Conservation (phyloP, 2,113 vertebrate species). For the Dissostichus mawsoni region DNA sequence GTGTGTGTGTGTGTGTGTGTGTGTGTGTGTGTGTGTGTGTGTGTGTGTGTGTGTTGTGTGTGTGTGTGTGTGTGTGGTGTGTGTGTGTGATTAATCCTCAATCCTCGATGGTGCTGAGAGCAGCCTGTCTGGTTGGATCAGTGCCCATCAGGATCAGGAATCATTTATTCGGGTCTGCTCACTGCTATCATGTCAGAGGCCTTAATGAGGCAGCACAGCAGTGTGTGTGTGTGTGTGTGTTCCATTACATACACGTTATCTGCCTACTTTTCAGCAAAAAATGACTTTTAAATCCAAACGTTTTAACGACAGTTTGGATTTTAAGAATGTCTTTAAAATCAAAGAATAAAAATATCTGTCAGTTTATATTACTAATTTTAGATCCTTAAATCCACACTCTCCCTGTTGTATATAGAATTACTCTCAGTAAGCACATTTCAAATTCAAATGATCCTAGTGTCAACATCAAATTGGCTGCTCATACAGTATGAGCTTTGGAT, state of each 20-base stretch:
- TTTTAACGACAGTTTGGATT: slow-evolving; percentile 17
- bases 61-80: slow-evolving; percentile 10
- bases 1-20: slow-evolving; percentile 28
- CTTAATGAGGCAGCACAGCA: slow-evolving; percentile 63
- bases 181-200: slow-evolving; percentile 55
- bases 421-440: not conserved
- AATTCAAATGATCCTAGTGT: not conserved
- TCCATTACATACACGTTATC: slow-evolving; percentile 23
- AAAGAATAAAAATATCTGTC: slow-evolving; percentile 10
- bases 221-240: slow-evolving; percentile 21
- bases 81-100: slow-evolving; percentile 63
- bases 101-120: slow-evolving; percentile 68
- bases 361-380: not conserved
- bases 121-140: slow-evolving; percentile 73
- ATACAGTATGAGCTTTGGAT: not conserved
- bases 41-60: slow-evolving; percentile 9
- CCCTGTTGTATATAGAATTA: not conserved
- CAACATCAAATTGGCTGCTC: not conserved
- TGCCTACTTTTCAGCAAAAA: slow-evolving; percentile 30
- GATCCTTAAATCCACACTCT: slow-evolving; percentile 12
- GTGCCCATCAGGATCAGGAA: slow-evolving; percentile 78
- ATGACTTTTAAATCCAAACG: slow-evolving; percentile 14
- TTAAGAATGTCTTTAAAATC: slow-evolving; percentile 24
- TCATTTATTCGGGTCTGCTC: slow-evolving; percentile 58
- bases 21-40: not conserved